phyloP scores from a whole-genome alignment of 2,888 invertebrate species.

The Stenodera caucasica region DNA sequence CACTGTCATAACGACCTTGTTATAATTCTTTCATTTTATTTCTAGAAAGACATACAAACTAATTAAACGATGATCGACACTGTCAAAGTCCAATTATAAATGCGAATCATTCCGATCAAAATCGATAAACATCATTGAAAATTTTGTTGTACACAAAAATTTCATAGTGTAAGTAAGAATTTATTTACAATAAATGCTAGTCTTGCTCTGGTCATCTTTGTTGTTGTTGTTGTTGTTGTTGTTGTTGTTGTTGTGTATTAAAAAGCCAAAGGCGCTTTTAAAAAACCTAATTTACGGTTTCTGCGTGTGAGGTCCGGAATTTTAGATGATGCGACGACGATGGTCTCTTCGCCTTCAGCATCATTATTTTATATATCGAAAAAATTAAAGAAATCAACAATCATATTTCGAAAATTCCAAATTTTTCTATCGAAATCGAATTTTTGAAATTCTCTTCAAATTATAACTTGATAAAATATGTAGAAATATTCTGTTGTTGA shows the following conservation, averaged over 20 bases:
- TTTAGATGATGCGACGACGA: conserved; percentile 21
- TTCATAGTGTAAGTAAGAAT: too few relatives aligned
- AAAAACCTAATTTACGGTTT: conserved; percentile 31
- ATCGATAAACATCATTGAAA: too few relatives aligned
- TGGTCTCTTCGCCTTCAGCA: conserved; percentile 29
- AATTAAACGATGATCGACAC: too few relatives aligned
- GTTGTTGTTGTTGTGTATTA: conserved; percentile 11
- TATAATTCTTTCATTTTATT: background rate
- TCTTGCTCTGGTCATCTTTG: conserved; percentile 3
- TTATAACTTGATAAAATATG: too few relatives aligned
- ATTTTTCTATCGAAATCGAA: too few relatives aligned
- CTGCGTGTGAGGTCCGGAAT: conserved; percentile 33
- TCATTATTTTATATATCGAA: conserved; percentile 15
- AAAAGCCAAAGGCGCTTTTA: conserved; percentile 26
- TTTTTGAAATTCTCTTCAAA: too few relatives aligned
- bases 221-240: background rate
- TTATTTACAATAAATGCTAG: conserved; percentile 22
- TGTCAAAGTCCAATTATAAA: too few relatives aligned
- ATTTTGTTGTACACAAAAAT: too few relatives aligned
- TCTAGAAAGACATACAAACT: too few relatives aligned
- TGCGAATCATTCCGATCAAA: too few relatives aligned
- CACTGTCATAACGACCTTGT: background rate
- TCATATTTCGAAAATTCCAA: too few relatives aligned
- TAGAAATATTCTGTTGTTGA: too few relatives aligned
- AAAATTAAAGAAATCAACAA: background rate